phyloP scores from a whole-genome alignment of 2,888 invertebrate species.

The Podabrus alpinus region DNA sequence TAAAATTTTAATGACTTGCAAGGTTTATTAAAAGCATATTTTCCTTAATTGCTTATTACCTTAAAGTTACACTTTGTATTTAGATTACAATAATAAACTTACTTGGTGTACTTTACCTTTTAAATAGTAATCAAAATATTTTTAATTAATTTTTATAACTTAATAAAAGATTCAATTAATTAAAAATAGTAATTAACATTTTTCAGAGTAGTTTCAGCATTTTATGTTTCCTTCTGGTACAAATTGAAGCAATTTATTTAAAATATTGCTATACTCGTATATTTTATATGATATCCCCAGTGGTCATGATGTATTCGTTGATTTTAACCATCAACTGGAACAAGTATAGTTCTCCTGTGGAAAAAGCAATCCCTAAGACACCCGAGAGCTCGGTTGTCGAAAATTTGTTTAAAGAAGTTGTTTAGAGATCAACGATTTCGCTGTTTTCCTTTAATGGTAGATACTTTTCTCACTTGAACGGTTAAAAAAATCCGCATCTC shows the following conservation, averaged over 20 bases:
- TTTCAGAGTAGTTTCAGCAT: background rate
- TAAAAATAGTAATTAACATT: background rate
- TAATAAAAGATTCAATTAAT: background rate
- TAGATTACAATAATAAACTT: background rate
- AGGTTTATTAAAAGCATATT: conserved; percentile 2
- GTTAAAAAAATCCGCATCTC: no score
- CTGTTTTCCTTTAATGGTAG: no score
- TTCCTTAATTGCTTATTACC: conserved; percentile 5
- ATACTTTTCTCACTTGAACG: no score
- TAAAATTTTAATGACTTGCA: background rate
- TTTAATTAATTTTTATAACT: background rate
- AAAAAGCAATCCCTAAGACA: no score
- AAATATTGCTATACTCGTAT: background rate
- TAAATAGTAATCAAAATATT: background rate
- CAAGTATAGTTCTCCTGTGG: no score
- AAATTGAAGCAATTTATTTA: background rate
- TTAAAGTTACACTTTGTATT: background rate
- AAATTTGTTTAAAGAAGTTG: no score
- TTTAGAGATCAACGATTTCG: no score
- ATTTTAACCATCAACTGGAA: no score
- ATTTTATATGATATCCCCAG: no score
- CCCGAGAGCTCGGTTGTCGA: no score
- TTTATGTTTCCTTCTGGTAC: background rate
- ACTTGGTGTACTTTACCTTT: background rate
- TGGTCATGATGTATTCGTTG: no score